Evolutionary conservation across 2,888 invertebrate species (phyloP).

Genomic region (Cinara cedri): DNA sequence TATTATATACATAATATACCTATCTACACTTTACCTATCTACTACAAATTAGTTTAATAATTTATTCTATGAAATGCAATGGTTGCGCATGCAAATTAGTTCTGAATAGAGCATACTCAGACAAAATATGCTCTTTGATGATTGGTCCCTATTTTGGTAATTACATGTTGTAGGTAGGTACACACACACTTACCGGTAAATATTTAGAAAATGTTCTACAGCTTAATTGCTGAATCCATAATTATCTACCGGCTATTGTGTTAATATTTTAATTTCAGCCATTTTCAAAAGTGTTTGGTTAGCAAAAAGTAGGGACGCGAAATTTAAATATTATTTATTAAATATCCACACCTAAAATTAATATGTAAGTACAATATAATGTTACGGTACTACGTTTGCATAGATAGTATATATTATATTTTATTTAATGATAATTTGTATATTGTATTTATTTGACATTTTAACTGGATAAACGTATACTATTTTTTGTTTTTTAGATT

Average conservation of each 20-base stretch:
- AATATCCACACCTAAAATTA: too few relatives aligned
- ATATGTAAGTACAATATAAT: too few relatives aligned
- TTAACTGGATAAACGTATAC: too few relatives aligned
- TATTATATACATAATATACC: background rate
- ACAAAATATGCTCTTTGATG: conserved; percentile 2
- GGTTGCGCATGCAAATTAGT: background rate
- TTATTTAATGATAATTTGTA: too few relatives aligned
- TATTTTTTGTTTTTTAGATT: too few relatives aligned
- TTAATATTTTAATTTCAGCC: background rate
- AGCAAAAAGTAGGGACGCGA: background rate
- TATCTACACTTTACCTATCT: background rate
- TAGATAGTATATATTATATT: too few relatives aligned
- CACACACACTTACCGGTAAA: background rate
- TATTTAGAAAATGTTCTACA: background rate
- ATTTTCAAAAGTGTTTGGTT: background rate
- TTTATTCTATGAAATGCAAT: conserved; percentile 1
- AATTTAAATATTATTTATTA: background rate
- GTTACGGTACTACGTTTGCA: too few relatives aligned
- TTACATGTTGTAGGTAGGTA: background rate
- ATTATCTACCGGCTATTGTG: background rate
- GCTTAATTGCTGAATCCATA: background rate
- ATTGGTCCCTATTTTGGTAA: background rate
- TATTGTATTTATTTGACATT: too few relatives aligned
- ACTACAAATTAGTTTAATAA: background rate
- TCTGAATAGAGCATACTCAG: background rate